Evolutionary conservation across 1,140 invertebrate species (phyloP).

Genomic region (Akabosia matsudoensis): DNA sequence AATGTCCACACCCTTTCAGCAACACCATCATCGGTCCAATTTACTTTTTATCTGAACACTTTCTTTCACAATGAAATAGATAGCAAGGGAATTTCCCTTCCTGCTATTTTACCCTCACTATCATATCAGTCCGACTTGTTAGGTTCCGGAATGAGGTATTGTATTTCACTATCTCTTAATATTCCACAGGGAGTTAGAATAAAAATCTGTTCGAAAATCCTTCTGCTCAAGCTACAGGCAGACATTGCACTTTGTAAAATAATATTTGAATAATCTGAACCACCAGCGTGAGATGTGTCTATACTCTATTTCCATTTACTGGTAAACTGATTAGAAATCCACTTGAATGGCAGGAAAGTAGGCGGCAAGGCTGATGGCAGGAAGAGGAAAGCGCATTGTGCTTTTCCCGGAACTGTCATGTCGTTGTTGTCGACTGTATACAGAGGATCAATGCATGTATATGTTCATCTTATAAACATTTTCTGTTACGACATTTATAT

Average conservation of each 20-base stretch:
- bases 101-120: not conserved
- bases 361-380: not conserved
- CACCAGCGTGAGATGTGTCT: not conserved
- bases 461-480: no score
- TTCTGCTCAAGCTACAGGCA: not conserved
- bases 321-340: not conserved
- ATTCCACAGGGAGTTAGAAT: not conserved
- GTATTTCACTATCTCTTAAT: not conserved
- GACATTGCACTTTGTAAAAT: not conserved
- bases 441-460: no score
- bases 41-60: slow-evolving; percentile 13
- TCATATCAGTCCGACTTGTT: not conserved
- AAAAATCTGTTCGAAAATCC: not conserved
- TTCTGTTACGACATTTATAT: no score
- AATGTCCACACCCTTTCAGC: slow-evolving; percentile 14
- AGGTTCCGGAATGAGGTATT: not conserved
- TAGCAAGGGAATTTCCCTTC: not conserved
- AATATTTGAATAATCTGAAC: not conserved
- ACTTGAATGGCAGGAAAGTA: not conserved
- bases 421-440: not conserved
- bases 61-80: not conserved
- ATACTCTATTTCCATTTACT: not conserved
- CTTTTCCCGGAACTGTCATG: not conserved
- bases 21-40: slow-evolving; percentile 9
- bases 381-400: not conserved